Percentiles rank a stretch among this genome's conserved stretches.
Evolutionary conservation across 2,113 vertebrate genomes (phyloP).

Genomic region (Cheirogaleus medius): DNA sequence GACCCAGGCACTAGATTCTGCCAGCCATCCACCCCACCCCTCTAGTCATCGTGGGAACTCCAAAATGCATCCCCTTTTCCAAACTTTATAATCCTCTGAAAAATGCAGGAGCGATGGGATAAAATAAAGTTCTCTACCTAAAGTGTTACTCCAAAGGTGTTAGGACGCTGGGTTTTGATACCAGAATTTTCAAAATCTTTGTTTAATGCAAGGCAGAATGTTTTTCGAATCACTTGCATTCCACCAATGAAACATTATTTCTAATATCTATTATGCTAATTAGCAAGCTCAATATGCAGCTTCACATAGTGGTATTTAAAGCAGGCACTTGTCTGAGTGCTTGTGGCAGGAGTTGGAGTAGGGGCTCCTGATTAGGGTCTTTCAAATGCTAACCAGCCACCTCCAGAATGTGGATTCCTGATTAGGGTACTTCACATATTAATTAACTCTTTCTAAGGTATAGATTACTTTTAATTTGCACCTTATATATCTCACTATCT

Average conservation of each 20-base stretch:
- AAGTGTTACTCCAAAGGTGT: background rate
- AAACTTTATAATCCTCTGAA: background rate
- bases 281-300: conserved; percentile 11
- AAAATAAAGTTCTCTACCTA: background rate
- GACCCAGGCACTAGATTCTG: background rate
- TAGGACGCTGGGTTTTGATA: background rate
- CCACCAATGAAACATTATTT: conserved; percentile 37
- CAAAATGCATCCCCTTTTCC: background rate
- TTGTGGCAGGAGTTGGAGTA: conserved; percentile 49
- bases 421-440: conserved; percentile 73
- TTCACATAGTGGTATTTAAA: conserved; percentile 61
- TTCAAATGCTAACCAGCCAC: conserved; percentile 76
- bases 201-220: background rate
- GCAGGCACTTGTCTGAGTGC: conserved; percentile 60
- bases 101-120: background rate
- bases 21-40: background rate
- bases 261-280: conserved; percentile 59
- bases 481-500: background rate
- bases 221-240: conserved; percentile 23
- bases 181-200: conserved; percentile 23
- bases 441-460: conserved; percentile 63
- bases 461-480: conserved; percentile 50
- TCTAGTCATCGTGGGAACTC: background rate
- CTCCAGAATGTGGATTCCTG: conserved; percentile 63
- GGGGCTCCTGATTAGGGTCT: conserved; percentile 71